These are phyloP conservation scores for Alligator mississippiensis DNA, from an alignment of 2,113 vertebrate genomes.

Conservation along the genomic window DNA sequence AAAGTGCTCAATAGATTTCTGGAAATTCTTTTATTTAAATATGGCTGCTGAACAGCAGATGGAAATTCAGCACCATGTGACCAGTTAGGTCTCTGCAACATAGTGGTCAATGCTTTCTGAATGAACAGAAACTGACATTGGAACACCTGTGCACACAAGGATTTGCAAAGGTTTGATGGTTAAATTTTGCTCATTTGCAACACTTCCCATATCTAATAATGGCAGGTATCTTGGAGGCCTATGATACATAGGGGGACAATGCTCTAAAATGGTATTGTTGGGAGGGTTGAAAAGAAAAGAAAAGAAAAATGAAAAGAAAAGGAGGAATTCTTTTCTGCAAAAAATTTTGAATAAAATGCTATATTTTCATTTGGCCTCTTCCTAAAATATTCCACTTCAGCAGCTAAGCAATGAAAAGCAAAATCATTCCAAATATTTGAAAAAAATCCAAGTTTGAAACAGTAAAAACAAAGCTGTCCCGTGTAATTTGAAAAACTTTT, in stretches of 20 bases:
- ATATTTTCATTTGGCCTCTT: background rate
- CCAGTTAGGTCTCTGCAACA: background rate
- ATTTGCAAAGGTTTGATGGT: background rate
- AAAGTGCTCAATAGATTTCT: background rate
- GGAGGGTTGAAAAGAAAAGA: too few species aligned
- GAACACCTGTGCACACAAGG: background rate
- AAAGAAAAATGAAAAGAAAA: too few species aligned
- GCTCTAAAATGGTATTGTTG: background rate
- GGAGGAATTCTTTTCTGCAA: background rate
- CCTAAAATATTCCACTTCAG: background rate
- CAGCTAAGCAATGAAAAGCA: background rate
- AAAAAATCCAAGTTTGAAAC: too few species aligned
- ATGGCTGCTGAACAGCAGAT: background rate
- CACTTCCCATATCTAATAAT: background rate
- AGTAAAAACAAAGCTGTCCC: too few species aligned
- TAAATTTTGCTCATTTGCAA: background rate
- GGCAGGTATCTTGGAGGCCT: background rate
- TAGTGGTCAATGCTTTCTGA: background rate
- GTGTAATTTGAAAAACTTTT: too few species aligned
- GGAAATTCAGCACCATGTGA: background rate
- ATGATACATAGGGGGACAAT: background rate
- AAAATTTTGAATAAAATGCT: background rate
- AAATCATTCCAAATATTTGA: fast-evolving
- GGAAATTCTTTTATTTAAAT: background rate
- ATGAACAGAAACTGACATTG: too few species aligned